Conservation (phyloP, 2,113 vertebrate genomes). For the Mugil cephalus region DNA sequence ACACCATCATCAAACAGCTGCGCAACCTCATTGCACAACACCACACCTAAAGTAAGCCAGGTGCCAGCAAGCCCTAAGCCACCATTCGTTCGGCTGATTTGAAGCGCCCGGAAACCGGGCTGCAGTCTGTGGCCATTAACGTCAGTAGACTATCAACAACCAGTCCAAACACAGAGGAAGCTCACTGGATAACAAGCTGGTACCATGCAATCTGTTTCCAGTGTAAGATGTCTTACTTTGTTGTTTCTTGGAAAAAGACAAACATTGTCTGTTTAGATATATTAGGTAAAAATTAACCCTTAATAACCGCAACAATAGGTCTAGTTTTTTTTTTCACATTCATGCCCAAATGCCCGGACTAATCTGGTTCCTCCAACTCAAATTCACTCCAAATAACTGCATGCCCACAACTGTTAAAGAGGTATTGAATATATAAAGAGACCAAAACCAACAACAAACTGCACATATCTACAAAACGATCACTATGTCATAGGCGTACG, state of each 20-base stretch:
- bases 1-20: slow-evolving; percentile 95
- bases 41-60: slow-evolving; percentile 41
- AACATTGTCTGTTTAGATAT: no score
- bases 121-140: slow-evolving; percentile 34
- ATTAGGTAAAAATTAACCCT: no score
- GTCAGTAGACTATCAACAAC: background rate
- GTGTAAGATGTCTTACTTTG: no score
- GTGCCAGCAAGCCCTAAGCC: background rate
- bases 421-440: no score
- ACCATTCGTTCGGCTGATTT: background rate
- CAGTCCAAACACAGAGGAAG: background rate
- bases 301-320: no score
- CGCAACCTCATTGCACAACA: slow-evolving; percentile 93
- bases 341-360: no score
- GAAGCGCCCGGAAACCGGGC: background rate
- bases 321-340: no score
- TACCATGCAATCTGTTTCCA: background rate
- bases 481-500: no score
- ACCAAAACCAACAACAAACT: background rate
- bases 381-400: no score
- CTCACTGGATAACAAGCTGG: background rate
- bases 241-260: no score
- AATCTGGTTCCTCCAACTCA: no score
- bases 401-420: no score
- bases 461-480: background rate